Evolutionary conservation across 1,140 invertebrate genomes (phyloP).

Genomic region (Bombus turneri): DNA sequence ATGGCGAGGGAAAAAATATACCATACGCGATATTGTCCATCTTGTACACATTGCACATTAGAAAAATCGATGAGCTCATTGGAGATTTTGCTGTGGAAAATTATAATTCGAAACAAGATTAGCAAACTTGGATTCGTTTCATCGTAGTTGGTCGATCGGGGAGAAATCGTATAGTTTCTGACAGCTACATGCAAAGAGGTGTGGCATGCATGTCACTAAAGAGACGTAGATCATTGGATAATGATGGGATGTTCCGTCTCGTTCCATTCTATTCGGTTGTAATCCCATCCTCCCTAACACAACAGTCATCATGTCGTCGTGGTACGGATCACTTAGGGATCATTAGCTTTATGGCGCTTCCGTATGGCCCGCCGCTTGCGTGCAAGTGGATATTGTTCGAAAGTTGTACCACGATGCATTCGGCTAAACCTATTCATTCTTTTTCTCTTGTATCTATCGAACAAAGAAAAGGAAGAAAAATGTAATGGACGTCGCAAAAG

Average conservation of each 20-base stretch:
- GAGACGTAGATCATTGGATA: slow-evolving; percentile 74
- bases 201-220: slow-evolving; percentile 61
- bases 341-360: slow-evolving; percentile 71
- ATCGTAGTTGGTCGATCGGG: not conserved
- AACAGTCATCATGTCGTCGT: slow-evolving; percentile 71
- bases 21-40: not conserved
- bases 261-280: slow-evolving; percentile 68
- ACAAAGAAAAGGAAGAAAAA: not conserved
- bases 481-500: too few species aligned
- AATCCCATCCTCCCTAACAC: slow-evolving; percentile 68
- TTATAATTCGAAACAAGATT: not conserved
- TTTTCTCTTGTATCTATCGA: too few species aligned
- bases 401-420: slow-evolving; percentile 6
- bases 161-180: slow-evolving; percentile 7
- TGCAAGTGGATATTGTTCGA: slow-evolving; percentile 57
- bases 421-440: not conserved
- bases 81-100: not conserved
- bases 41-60: too few species aligned
- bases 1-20: not conserved
- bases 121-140: too few species aligned
- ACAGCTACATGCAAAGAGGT: slow-evolving; percentile 45
- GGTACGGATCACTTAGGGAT: slow-evolving; percentile 72
- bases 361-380: slow-evolving; percentile 63
- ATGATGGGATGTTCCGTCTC: slow-evolving; percentile 74
- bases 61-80: not conserved